These are phyloP conservation scores for Phenganax subtilis DNA, from an alignment of 92 coral and sea anemone species.

Conservation along the genomic window DNA sequence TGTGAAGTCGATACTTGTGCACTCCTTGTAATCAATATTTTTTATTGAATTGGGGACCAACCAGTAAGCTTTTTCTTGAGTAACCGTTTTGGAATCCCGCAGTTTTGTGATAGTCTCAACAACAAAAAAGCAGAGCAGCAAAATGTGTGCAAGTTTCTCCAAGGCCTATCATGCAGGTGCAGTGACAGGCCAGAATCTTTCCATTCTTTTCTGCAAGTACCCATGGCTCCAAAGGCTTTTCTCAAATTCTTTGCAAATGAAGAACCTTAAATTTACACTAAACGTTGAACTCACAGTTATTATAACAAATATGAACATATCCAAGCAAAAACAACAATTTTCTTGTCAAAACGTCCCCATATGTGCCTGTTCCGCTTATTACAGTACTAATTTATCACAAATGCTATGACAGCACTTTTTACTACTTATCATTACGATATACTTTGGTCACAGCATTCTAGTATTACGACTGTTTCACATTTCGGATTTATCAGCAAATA, in stretches of 20 bases:
- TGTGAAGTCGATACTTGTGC: conserved; percentile 33
- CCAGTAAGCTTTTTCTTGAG: conserved; percentile 18
- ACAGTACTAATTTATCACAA: too few relatives aligned
- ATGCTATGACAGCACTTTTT: too few relatives aligned
- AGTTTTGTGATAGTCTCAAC: not conserved
- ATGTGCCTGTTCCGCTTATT: too few relatives aligned
- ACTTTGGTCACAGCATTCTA: too few relatives aligned
- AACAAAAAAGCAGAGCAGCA: conserved; percentile 17
- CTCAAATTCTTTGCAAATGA: conserved; percentile 44
- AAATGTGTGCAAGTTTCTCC: conserved; percentile 16
- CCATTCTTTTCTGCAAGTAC: conserved; percentile 9
- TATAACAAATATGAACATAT: too few relatives aligned
- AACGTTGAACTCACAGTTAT: not conserved
- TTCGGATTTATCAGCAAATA: too few relatives aligned
- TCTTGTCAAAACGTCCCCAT: too few relatives aligned
- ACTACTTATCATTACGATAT: too few relatives aligned
- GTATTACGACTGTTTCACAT: too few relatives aligned
- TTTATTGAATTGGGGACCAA: not conserved
- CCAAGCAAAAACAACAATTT: too few relatives aligned
- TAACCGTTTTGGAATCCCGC: not conserved
- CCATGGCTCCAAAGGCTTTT: conserved; percentile 18
- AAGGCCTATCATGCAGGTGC: conserved; percentile 23
- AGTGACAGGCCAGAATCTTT: conserved; percentile 8
- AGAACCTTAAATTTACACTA: not conserved
- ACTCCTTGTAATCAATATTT: conserved; percentile 26